phyloP scores from a whole-genome alignment of 1,140 invertebrate genomes.

The Laupala kohalensis region DNA sequence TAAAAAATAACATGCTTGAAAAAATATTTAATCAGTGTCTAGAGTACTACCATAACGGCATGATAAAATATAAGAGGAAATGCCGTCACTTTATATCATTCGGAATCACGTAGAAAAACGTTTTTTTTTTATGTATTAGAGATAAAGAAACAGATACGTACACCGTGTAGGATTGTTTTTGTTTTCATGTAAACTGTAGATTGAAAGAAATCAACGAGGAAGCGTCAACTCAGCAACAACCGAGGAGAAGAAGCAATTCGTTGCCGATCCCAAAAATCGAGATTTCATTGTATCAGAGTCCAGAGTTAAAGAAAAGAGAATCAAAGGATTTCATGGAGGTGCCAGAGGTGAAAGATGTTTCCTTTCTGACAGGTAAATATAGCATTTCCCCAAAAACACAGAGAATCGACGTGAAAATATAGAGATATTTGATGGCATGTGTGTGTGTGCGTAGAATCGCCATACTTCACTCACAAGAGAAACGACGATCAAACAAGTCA shows the following conservation, averaged over 20 bases:
- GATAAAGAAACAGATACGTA: neutral
- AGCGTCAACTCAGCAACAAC: slow-evolving; percentile 53
- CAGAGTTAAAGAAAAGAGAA: slow-evolving; percentile 49
- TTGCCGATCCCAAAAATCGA: slow-evolving; percentile 87
- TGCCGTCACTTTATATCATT: too few relatives aligned
- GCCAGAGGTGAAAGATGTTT: slow-evolving; percentile 49
- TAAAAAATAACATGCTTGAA: too few relatives aligned
- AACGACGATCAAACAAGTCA: slow-evolving; percentile 43
- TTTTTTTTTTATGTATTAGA: neutral
- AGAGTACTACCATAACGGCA: neutral
- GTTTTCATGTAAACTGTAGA: slow-evolving; percentile 30
- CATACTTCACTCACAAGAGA: slow-evolving; percentile 28
- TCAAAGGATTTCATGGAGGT: slow-evolving; percentile 63
- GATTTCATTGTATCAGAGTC: slow-evolving; percentile 67
- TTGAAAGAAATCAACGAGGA: slow-evolving; percentile 70
- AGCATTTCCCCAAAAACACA: neutral
- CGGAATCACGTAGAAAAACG: too few relatives aligned
- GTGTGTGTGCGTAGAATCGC: slow-evolving; percentile 25
- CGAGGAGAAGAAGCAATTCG: slow-evolving; percentile 74
- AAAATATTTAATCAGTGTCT: too few relatives aligned
- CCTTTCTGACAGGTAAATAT: slow-evolving; percentile 33
- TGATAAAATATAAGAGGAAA: too few relatives aligned
- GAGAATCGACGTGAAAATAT: slow-evolving; percentile 1
- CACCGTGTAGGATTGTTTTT: neutral
- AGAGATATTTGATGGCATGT: too few relatives aligned